A percentile compares a stretch with the other conserved stretches of the same genome.
These are phyloP conservation scores for Dorcus parallelipipedus DNA, from an alignment of 2,888 invertebrate species.

Conservation along the genomic window DNA sequence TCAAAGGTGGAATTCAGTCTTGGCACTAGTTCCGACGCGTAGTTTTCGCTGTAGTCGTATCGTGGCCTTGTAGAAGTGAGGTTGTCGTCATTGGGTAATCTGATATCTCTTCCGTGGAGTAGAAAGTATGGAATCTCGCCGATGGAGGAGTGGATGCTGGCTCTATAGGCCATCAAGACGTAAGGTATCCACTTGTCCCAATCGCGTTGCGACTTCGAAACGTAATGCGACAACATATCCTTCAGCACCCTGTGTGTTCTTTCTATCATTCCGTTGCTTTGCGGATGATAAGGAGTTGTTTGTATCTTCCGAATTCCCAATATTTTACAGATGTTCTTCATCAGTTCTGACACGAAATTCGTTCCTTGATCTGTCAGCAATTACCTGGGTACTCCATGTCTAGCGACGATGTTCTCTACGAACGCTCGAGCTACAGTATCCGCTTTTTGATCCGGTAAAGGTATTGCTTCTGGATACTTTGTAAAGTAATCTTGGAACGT, in stretches of 20 bases:
- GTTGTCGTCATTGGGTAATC: conserved; percentile 21
- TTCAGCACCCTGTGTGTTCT: conserved; percentile 32
- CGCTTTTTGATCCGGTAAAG: conserved; percentile 29
- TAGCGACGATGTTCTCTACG: conserved; percentile 26
- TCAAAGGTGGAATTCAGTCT: no score
- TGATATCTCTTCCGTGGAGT: conserved; percentile 26
- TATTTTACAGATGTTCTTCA: conserved; percentile 27
- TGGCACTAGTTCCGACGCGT: no score
- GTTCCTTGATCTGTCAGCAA: conserved; percentile 33
- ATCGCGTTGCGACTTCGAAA: conserved; percentile 23
- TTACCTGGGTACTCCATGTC: conserved; percentile 30
- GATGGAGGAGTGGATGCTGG: conserved; percentile 21
- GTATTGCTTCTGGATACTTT: conserved; percentile 22
- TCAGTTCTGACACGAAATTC: conserved; percentile 31
- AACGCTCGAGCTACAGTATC: conserved; percentile 1
- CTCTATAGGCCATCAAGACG: conserved; percentile 1
- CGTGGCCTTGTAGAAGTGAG: no score
- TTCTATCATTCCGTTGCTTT: conserved; percentile 35
- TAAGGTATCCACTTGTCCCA: conserved; percentile 18
- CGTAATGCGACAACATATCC: conserved; percentile 30
- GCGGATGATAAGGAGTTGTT: conserved; percentile 33
- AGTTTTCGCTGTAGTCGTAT: no score
- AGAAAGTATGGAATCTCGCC: conserved; percentile 27
- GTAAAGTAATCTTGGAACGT: no score
- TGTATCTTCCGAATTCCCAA: conserved; percentile 28